phyloP scores from a whole-genome alignment of 2,797 vertebrate species.

The Rousettus madagascariensis region DNA sequence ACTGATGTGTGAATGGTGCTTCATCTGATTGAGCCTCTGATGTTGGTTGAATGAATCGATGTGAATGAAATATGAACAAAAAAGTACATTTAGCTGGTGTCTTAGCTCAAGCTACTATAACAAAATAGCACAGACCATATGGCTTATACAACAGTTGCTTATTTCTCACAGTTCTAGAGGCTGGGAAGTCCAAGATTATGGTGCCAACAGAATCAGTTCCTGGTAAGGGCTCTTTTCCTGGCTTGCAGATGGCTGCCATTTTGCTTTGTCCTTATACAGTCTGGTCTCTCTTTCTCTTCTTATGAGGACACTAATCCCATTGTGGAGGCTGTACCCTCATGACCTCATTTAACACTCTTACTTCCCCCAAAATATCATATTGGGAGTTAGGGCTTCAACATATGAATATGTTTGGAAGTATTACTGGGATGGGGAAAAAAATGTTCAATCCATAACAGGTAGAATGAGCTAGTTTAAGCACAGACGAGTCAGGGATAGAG shows the following conservation, averaged over 20 bases:
- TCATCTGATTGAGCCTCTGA: background rate
- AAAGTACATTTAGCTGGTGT: background rate
- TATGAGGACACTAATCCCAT: background rate
- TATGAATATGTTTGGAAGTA: background rate
- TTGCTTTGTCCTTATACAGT: background rate
- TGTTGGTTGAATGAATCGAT: slow-evolving; percentile 5
- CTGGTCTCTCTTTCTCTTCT: background rate
- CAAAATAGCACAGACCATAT: background rate
- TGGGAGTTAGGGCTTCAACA: background rate
- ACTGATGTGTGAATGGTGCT: background rate
- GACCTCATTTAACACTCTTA: background rate
- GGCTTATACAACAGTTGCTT: background rate
- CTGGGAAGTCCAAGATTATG: background rate
- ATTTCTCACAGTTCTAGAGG: background rate
- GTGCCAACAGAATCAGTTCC: background rate
- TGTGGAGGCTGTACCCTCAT: background rate
- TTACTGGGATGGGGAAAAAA: too few species aligned
- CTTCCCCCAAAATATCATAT: background rate
- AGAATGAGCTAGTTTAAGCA: background rate
- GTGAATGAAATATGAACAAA: slow-evolving; percentile 16
- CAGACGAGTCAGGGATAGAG: background rate
- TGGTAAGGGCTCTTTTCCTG: background rate
- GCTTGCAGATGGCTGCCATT: background rate
- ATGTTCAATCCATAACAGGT: background rate
- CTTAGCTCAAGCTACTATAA: background rate